A percentile compares a stretch with the other conserved stretches of the same genome.
These are phyloP conservation scores for Procapra przewalskii DNA, from an alignment of 2,113 vertebrate genomes.

Conservation along the genomic window DNA sequence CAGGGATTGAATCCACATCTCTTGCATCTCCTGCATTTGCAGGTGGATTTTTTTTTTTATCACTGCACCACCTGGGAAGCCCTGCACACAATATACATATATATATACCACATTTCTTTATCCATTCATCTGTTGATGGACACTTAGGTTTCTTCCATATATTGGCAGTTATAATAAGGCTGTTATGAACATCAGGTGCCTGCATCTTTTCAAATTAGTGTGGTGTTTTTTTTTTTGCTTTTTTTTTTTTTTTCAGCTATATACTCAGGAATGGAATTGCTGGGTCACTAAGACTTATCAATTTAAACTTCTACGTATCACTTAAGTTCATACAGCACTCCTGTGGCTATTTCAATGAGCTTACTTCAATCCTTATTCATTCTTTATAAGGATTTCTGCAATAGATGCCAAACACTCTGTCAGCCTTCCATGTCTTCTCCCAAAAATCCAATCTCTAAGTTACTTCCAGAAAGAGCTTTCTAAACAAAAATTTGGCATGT, in stretches of 20 bases:
- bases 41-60: neutral
- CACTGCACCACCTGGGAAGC: neutral
- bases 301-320: neutral
- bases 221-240: neutral
- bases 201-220: neutral
- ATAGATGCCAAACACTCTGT: neutral
- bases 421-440: neutral
- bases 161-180: neutral
- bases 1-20: neutral
- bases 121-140: neutral
- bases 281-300: neutral
- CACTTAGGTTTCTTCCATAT: neutral
- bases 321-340: neutral
- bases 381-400: neutral
- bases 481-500: conserved; percentile 50
- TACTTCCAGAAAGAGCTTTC: conserved; percentile 28
- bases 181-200: neutral
- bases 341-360: neutral
- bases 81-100: neutral
- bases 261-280: neutral
- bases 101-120: neutral
- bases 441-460: neutral
- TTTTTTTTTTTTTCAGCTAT: neutral
- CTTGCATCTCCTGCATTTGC: neutral
- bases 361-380: neutral